Evolutionary conservation across 2,797 vertebrate species (phyloP), one percentile per base, ranked within the genome.

Genomic region (Diceros bicornis): DNA sequence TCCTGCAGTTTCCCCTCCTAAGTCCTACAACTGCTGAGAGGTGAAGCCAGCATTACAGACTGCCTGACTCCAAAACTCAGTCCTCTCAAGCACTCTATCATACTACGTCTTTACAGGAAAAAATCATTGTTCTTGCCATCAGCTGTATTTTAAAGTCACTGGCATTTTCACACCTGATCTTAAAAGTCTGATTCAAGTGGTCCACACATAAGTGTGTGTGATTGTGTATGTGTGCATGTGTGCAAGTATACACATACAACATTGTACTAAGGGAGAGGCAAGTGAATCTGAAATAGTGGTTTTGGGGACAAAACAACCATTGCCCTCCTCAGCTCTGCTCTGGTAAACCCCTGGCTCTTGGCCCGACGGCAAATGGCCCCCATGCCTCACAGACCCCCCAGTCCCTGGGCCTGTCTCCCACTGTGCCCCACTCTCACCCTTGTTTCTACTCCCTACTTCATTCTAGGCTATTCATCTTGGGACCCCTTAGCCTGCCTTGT

Each of bases 331-430:
- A 7, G 13, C 27, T 83, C 37, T 85, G 21, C 17, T 66, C 57
- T 32, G 37, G 4, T 57, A 78, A 23, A 11, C 3, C 25, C 13
- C 47, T 61, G 11, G 4, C 9, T 29, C 32, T 64, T 57, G 17
- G 68, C 25, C 13, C 27, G 14, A 7, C 18, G 32, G 77, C 50
- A 20, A 8, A 44, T 12, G 29, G 9, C 6, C 44, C 34, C 47
- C 4, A 14, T 0, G 20, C 32, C 6, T 29, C 29, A 25, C 12
- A 18, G 4, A 4, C 3, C 1, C 2, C 7, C 8, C 4, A 10
- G 50, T 21, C 10, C 50, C 57, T 32, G 16, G 52, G 34, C 57
- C 27, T 32, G 21, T 74, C 44, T 89, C 11, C 7, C 4, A 12
- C 25, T 75, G 21, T 47, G 34, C 13, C 16, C 57, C 4, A 14